Evolutionary conservation across 2,797 vertebrate species (phyloP).

Genomic region (Rhinatrema bivittatum): DNA sequence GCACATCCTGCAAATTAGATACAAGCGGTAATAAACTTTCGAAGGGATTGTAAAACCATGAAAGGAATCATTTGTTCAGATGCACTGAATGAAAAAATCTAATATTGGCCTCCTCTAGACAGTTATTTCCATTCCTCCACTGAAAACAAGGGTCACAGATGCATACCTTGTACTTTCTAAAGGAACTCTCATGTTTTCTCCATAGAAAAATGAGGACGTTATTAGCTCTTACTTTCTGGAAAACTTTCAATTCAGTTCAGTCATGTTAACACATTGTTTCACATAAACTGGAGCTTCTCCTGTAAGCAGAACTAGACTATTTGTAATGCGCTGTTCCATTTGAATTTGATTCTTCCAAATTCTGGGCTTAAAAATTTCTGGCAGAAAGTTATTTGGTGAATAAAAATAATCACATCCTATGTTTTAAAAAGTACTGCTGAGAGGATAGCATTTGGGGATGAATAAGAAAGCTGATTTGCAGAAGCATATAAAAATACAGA

Average conservation of each 20-base stretch:
- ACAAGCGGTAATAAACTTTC: slow-evolving; percentile 5
- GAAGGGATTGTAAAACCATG: too few relatives aligned
- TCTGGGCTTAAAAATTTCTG: too few relatives aligned
- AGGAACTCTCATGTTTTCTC: too few relatives aligned
- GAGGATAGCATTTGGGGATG: too few relatives aligned
- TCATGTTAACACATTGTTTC: slow-evolving; percentile 13
- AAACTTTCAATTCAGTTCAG: slow-evolving; percentile 12
- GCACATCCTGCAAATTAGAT: not conserved
- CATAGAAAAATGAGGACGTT: slow-evolving; percentile 17
- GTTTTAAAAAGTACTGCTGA: too few relatives aligned
- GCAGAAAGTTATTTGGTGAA: too few relatives aligned
- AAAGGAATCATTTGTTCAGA: not conserved
- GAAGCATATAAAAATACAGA: too few relatives aligned
- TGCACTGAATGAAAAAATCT: not conserved
- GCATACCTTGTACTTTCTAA: slow-evolving; percentile 1
- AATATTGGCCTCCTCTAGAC: not conserved
- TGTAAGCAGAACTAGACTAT: slow-evolving; percentile 16
- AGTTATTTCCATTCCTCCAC: not conserved
- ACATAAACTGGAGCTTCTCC: slow-evolving; percentile 9
- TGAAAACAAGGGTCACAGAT: slow-evolving; percentile 4
- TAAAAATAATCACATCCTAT: too few relatives aligned
- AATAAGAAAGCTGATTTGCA: too few relatives aligned
- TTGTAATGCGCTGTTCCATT: slow-evolving; percentile 23
- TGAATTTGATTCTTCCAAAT: too few relatives aligned
- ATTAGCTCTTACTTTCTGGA: slow-evolving; percentile 19